phyloP scores from a whole-genome alignment of 1,140 invertebrate species.

The Drosophila chauvacae region DNA sequence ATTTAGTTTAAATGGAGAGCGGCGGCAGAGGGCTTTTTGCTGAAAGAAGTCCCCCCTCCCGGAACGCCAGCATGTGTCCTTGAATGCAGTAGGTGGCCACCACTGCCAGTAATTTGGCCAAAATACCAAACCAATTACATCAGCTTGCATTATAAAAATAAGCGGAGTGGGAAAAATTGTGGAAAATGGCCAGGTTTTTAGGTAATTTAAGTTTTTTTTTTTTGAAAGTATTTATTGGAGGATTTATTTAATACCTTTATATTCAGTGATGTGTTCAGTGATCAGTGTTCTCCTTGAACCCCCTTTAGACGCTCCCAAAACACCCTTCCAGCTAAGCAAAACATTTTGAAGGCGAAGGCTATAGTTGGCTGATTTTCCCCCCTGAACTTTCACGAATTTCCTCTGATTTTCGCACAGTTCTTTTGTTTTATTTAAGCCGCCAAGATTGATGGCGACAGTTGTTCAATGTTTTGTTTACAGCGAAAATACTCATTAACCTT shows the following conservation, averaged over 20 bases:
- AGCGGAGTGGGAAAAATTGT: neutral
- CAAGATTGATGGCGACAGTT: slow-evolving; percentile 75
- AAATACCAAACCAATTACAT: slow-evolving; percentile 34
- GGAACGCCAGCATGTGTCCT: neutral
- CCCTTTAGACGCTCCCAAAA: neutral
- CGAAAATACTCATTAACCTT: slow-evolving; percentile 69
- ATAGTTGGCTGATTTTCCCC: slow-evolving; percentile 4
- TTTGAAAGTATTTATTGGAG: no score
- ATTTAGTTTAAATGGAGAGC: slow-evolving; percentile 24
- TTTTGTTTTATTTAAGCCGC: slow-evolving; percentile 42
- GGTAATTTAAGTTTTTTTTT: neutral
- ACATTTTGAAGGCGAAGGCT: slow-evolving; percentile 13
- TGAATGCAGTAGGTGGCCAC: slow-evolving; percentile 7
- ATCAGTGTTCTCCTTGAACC: neutral
- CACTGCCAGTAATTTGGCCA: slow-evolving; percentile 16
- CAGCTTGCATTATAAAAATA: slow-evolving; percentile 7
- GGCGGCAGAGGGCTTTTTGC: slow-evolving; percentile 5
- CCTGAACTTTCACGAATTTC: neutral
- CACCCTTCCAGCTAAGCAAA: slow-evolving; percentile 13
- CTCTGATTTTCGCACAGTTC: neutral
- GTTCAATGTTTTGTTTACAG: slow-evolving; percentile 71
- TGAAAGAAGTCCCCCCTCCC: slow-evolving; percentile 6
- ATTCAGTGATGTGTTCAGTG: no score
- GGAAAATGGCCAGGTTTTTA: neutral
- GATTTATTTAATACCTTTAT: neutral